Conservation (phyloP, 2,888 invertebrate species). For the Nasonia oneida region DNA sequence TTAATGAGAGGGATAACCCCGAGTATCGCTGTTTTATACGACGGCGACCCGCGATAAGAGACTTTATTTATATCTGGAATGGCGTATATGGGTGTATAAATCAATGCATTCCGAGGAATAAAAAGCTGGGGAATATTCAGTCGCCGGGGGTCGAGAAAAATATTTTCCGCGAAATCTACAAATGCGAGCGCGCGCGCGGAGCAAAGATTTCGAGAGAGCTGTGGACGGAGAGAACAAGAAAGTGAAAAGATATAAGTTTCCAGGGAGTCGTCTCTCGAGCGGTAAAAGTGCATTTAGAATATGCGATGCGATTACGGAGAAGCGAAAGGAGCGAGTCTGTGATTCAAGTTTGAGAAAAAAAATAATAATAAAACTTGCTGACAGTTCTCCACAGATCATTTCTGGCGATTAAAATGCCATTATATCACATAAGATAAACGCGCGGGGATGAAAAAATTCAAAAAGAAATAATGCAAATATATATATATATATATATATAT, state of each 20-base stretch:
- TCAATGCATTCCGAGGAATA: background rate
- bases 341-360: background rate
- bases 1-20: slow-evolving; percentile 42
- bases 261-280: background rate
- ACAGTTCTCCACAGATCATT: background rate
- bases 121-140: background rate
- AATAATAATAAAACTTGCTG: background rate
- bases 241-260: slow-evolving; percentile 25
- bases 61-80: background rate
- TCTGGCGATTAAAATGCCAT: background rate
- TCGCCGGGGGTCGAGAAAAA: background rate
- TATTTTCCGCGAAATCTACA: slow-evolving; percentile 11
- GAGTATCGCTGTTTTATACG: background rate
- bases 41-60: background rate
- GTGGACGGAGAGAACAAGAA: background rate
- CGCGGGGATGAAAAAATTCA: background rate
- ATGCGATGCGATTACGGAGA: slow-evolving; percentile 46
- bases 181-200: background rate
- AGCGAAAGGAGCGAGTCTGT: background rate
- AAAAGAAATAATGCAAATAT: background rate
- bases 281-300: slow-evolving; percentile 15
- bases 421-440: background rate
- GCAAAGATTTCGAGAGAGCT: background rate
- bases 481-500: no score
- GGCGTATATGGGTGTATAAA: background rate